These are phyloP conservation scores for Nibea coibor DNA, from an alignment of 2,113 vertebrate species.

Conservation along the genomic window DNA sequence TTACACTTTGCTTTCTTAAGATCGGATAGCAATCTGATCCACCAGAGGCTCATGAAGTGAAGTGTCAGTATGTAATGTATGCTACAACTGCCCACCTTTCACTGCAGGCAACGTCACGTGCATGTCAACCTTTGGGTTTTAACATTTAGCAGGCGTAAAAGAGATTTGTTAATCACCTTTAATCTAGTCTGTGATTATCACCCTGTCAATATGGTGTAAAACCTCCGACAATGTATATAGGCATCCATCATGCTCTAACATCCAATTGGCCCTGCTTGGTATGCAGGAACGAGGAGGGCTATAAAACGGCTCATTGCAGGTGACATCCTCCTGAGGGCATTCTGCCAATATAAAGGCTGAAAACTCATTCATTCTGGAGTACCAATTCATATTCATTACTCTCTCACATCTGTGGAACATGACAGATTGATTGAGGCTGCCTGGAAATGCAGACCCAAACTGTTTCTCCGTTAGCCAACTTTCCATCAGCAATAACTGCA, in stretches of 20 bases:
- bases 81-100: not conserved
- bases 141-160: not conserved
- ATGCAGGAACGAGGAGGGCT: slow-evolving; percentile 51
- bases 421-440: slow-evolving; percentile 66
- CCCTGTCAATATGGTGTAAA: slow-evolving; percentile 42
- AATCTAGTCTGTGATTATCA: slow-evolving; percentile 38
- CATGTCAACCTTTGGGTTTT: not conserved
- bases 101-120: not conserved
- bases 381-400: slow-evolving; percentile 73
- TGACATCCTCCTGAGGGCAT: slow-evolving; percentile 67
- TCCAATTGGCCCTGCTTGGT: slow-evolving; percentile 46
- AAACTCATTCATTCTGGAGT: slow-evolving; percentile 63
- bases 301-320: slow-evolving; percentile 73
- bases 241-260: slow-evolving; percentile 43
- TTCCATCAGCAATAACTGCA: slow-evolving; percentile 35
- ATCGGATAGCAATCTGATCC: not conserved
- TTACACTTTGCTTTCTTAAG: not conserved
- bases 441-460: slow-evolving; percentile 47
- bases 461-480: slow-evolving; percentile 40
- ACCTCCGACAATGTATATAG: not conserved
- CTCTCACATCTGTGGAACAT: slow-evolving; percentile 50
- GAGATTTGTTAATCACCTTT: slow-evolving; percentile 3
- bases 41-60: not conserved
- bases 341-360: slow-evolving; percentile 64
- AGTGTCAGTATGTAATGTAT: not conserved